phyloP scores from a whole-genome alignment of 2,797 vertebrate species.

The Apogon talboti region DNA sequence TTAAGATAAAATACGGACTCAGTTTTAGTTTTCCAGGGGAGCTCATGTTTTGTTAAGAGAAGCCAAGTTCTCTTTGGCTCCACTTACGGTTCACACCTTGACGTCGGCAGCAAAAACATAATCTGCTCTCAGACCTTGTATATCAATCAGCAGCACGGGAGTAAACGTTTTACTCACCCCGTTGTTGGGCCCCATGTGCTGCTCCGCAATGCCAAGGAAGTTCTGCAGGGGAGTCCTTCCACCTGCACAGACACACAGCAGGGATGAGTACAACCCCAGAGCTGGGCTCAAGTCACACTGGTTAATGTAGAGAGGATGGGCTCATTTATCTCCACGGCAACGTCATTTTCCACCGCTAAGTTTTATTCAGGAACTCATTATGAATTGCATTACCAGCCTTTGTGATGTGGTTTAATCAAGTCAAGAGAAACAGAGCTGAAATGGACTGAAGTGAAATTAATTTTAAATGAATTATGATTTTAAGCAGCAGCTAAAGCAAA shows the following conservation, averaged over 20 bases:
- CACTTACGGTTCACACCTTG: no score
- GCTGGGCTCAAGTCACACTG: background rate
- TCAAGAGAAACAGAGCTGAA: background rate
- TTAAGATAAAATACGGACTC: no score
- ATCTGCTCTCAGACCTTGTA: no score
- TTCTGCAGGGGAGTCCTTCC: constrained; percentile 96
- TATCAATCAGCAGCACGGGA: background rate
- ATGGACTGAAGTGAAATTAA: background rate
- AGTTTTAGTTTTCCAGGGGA: no score
- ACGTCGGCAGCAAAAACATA: no score
- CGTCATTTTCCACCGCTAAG: background rate
- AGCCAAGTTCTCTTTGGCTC: no score
- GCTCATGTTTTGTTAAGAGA: no score
- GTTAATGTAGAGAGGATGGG: constrained; percentile 7
- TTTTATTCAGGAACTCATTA: constrained; percentile 3
- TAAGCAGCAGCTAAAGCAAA: background rate
- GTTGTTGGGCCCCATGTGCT: constrained; percentile 94
- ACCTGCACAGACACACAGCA: constrained; percentile 78
- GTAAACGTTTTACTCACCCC: constrained; percentile 85
- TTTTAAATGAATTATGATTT: constrained; percentile 3
- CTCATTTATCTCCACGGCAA: constrained; percentile 16
- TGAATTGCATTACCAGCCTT: constrained; percentile 3
- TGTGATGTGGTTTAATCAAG: constrained; percentile 14
- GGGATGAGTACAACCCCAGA: background rate
- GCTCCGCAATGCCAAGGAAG: constrained; percentile 96